Base-by-base conservation (phyloP, 2,113 vertebrate genomes). In the Labeo rohita region DNA sequence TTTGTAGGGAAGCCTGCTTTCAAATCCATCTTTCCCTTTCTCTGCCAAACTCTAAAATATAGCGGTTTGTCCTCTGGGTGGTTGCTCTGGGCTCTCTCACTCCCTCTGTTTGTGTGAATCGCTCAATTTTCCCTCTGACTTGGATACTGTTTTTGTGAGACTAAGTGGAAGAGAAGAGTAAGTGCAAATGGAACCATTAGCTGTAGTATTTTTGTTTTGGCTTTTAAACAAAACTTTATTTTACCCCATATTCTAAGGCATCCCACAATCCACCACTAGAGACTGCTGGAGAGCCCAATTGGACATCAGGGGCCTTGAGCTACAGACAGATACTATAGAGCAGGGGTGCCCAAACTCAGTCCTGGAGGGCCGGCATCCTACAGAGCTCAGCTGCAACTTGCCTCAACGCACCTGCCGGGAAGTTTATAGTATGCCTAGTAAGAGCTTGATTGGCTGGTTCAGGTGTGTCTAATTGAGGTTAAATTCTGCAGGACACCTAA, bases 1-100 rank as follows among this genome's bases (percentile, higher is more conserved):
- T 59, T 84, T 86, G 73, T 80, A 84, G 76, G 70, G 23, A 84
- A 61, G 80, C 80, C 74, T 84, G 45, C 8, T 10, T 86, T 84
- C 13, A 54, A 80, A 68, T 66, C 74, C 84, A 80, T 78, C 73
- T 74, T 50, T 75, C 16, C 21, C 13, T n/a, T 61, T 36, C 23
- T 76, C 72, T 80, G 79, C 79, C 79, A 66, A 47, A 80, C 39
- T 65, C 59, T 65, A 80, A 39, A 63, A 80, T 80, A 80, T 63
- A 65, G 13, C 13, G 36, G 43, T 34, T 80, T 80, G 59, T 80
- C 79, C 13, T 80, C 43, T 49, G 79, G 79, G n/a, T 65, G 36
- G 54, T 45, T 80, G 21, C 77, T 61, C 39, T 45, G 54, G 77
- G 43, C 79, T 65, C 59, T 80, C 12, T 66, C 59, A 65, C 45